phyloP scores from a whole-genome alignment of 2,888 invertebrate species.

The Dyspetes luteomarginatus region DNA sequence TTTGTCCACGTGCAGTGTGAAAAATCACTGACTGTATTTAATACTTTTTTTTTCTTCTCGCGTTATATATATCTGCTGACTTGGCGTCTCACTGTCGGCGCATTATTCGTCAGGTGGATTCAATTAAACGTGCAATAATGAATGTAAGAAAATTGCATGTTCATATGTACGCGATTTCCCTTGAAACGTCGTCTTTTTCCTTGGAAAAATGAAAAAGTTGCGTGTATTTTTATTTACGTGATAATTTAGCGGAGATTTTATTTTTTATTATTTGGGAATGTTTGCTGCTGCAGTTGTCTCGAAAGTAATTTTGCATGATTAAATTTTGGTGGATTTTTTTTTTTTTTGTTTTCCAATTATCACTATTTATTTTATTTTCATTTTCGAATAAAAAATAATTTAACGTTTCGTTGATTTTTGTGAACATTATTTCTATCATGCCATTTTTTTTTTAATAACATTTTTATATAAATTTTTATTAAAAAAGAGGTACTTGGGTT shows the following conservation, averaged over 20 bases:
- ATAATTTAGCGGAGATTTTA: too few species aligned
- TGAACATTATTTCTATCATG: too few species aligned
- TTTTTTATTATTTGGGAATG: too few species aligned
- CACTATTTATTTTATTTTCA: too few species aligned
- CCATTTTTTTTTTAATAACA: too few species aligned
- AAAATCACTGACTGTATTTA: conserved; percentile 22
- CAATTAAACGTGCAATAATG: not conserved
- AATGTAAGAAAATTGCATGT: not conserved
- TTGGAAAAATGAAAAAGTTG: not conserved
- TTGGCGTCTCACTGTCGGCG: conserved; percentile 32
- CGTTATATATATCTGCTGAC: not conserved
- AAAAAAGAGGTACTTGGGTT: too few species aligned
- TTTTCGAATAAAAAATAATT: too few species aligned
- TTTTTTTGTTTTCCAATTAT: not conserved
- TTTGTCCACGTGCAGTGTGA: conserved; percentile 19
- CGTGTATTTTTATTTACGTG: not conserved
- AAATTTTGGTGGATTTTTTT: too few species aligned
- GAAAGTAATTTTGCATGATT: too few species aligned
- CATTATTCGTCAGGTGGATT: not conserved
- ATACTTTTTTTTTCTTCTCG: conserved; percentile 37
- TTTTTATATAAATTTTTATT: too few species aligned
- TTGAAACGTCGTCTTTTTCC: not conserved
- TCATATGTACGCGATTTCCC: not conserved
- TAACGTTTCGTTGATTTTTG: too few species aligned
- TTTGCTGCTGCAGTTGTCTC: too few species aligned